phyloP scores from a whole-genome alignment of 2,888 invertebrate genomes.

The Sesia bembeciformis region DNA sequence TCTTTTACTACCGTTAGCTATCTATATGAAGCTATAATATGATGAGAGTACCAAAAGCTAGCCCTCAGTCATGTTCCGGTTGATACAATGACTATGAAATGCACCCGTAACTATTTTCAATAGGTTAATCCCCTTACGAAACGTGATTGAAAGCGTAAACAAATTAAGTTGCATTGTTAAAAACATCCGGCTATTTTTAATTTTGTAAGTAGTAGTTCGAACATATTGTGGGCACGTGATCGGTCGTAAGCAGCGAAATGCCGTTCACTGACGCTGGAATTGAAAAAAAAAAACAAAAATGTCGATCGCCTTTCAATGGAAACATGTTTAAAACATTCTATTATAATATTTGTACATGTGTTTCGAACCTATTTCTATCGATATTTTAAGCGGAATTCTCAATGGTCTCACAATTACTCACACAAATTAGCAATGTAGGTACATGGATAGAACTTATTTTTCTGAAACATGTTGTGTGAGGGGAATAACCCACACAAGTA shows the following conservation, averaged over 20 bases:
- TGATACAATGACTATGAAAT: not conserved
- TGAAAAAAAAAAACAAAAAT: not conserved
- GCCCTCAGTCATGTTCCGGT: not conserved
- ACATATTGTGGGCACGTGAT: not conserved
- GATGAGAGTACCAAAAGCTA: not conserved
- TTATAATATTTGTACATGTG: too few species aligned
- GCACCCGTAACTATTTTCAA: not conserved
- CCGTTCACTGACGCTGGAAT: not conserved
- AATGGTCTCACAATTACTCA: too few species aligned
- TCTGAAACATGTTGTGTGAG: not conserved
- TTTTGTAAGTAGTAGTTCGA: constrained; percentile 2
- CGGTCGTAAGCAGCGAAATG: not conserved
- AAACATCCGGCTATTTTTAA: constrained; percentile 16
- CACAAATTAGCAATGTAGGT: too few species aligned
- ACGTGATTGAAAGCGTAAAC: constrained; percentile 26
- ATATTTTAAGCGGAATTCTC: too few species aligned
- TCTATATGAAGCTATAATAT: too few species aligned
- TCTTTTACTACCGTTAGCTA: too few species aligned
- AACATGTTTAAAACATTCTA: too few species aligned
- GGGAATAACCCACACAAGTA: constrained; percentile 8
- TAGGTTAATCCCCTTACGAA: constrained; percentile 5
- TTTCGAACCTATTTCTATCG: too few species aligned
- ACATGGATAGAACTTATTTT: too few species aligned
- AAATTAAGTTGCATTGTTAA: constrained; percentile 14
- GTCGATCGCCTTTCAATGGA: too few species aligned